Base-by-base conservation (phyloP, 2,113 vertebrate species). In the Odobenus rosmarus region DNA sequence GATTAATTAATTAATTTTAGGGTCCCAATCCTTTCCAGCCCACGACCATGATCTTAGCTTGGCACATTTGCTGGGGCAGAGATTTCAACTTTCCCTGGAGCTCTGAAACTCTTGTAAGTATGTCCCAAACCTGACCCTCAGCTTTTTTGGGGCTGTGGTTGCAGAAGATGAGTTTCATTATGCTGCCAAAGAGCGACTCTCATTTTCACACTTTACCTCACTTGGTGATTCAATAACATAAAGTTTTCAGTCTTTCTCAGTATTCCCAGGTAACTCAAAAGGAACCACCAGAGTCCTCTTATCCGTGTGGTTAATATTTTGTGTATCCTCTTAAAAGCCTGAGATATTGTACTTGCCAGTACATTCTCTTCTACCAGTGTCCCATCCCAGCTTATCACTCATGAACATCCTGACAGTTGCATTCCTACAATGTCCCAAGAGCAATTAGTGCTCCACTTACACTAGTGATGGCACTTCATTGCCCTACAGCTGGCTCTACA, bases 201-300 rank as follows among this genome's bases (percentile, higher is more conserved):
- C 21, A 86, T 49, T 81, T 69, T 80, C 76, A 95, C 12, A 77
- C 15, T 90, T 82, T 49, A 59, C 42, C 31, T 94, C 26, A 53
- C 6, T 94, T 77, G 57, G 51, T 92, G 39, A 72, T 92, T 95
- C 46, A 92, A 82, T 7, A 71, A 74, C 26, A 36, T 89, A 42
- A 93, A 12, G 11, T 69, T 92, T 95, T 93, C 26, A 69, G 15
- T 76, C 28, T 92, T 94, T 94, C 31, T 71, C 23, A 92, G 16
- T 42, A 72, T 12, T 61, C 10, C 7, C 28, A 49, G 1, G 3
- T 59, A 39, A 80, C 5, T 69, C 49, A 89, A 42, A 24, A 69
- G 71, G 61, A 55, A 13, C 1, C 12, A 74, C 26, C 4, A 31
- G 7, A 21, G 74, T 97, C 11, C 12, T 42, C 39, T 84, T 79